Evolutionary conservation across 2,888 invertebrate genomes (phyloP), one percentile per base, ranked within the genome.

Genomic region (Trissoscelio sp.): DNA sequence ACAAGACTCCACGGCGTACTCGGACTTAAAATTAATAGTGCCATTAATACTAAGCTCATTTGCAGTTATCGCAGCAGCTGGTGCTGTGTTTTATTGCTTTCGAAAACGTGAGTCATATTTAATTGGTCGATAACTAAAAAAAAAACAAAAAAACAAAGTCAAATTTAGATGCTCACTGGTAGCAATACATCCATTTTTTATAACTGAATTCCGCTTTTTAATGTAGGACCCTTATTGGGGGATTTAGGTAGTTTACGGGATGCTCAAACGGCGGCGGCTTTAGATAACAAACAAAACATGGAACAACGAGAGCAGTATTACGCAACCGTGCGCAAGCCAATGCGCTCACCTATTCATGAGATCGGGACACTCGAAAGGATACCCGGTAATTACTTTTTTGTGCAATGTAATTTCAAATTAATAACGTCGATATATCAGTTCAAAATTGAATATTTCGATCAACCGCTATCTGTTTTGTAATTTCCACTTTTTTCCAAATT

Each of bases 181-280:
- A n/a, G n/a, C n/a, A n/a, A n/a, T n/a, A n/a, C n/a, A n/a, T n/a
- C n/a, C n/a, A n/a, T n/a, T n/a, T n/a, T 39, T 72, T 51, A 28
- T 42, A 55, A 64, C 9, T 60, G 42, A 60, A 31, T 46, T 51
- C 53, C 31, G n/a, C n/a, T 73, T 74, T 67, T 72, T 48, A 0
- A 37, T 58, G 62, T 94, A 84, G 95, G 96, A 74, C 93, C 96
- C 83, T 94, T 90, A 84, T 87, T 91, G 89, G 89, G 90, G 79
- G 91, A 90, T 85, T 88, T 90, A 74, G 90, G 90, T 77, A 91
- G 90, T 82, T 86, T 91, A 22, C 91, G 90, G 83, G 91, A 91
- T 80, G 91, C 90, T 70, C 91, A 91, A 85, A 89, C 89, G 28
- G 90, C 91, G 20, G 91, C 91, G 4, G 91, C 91, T 20, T 86